A percentile compares a stretch with the other conserved stretches of the same genome.
phyloP scores from a whole-genome alignment of 1,140 invertebrate species.

The Leptinotarsa defecta region DNA sequence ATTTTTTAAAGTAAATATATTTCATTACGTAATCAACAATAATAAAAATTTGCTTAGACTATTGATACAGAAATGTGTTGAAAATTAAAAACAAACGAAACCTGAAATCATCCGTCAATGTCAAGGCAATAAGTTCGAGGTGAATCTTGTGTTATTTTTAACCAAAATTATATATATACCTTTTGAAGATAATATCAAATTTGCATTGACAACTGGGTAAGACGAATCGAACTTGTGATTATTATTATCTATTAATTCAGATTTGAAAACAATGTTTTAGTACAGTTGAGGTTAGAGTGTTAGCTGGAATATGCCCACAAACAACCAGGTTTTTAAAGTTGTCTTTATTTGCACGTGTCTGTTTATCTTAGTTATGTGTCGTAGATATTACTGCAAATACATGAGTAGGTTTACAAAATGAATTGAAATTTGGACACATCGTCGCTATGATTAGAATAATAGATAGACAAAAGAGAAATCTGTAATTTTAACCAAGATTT shows the following conservation, averaged over 20 bases:
- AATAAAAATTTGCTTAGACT: not conserved
- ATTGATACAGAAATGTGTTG: not conserved
- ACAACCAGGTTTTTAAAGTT: not conserved
- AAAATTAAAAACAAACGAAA: constrained; percentile 3
- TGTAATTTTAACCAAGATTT: too few species aligned
- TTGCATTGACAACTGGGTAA: not conserved
- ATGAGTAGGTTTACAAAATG: too few species aligned
- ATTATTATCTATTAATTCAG: not conserved
- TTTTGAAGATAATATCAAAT: not conserved
- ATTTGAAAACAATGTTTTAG: not conserved
- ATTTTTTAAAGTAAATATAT: not conserved
- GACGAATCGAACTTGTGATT: not conserved
- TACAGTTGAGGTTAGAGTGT: not conserved
- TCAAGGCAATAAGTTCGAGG: constrained; percentile 1
- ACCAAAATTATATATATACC: not conserved
- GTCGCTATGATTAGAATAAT: too few species aligned
- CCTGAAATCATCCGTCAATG: constrained; percentile 4
- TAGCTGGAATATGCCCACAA: constrained; percentile 7
- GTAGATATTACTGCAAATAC: not conserved
- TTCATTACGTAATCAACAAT: constrained; percentile 10
- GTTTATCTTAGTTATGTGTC: not conserved
- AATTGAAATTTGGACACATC: too few species aligned
- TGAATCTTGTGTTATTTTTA: constrained; percentile 5
- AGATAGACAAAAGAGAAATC: too few species aligned
- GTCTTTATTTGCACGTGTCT: not conserved